Conservation (phyloP, 2,888 invertebrate species). For the Orgyia antiqua region DNA sequence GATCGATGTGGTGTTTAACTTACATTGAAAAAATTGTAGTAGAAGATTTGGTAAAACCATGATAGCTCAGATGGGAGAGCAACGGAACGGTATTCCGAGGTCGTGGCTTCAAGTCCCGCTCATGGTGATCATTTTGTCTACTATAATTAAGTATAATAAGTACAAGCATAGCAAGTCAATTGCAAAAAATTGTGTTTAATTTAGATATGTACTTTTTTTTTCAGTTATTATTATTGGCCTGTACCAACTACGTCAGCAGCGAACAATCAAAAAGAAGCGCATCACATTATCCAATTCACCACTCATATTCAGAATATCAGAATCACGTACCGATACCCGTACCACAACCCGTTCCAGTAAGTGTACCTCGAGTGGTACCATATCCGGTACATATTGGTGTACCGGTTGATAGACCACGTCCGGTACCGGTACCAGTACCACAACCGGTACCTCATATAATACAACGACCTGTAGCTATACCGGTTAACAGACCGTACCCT, state of each 20-base stretch:
- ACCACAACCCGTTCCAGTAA: constrained; percentile 64
- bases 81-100: too few relatives aligned
- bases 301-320: constrained; percentile 61
- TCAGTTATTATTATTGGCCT: constrained; percentile 40
- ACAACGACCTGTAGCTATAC: constrained; percentile 60
- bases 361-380: constrained; percentile 60
- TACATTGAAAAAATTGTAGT: too few relatives aligned
- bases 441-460: constrained; percentile 71
- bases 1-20: too few relatives aligned
- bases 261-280: constrained; percentile 32
- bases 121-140: too few relatives aligned
- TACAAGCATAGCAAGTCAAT: too few relatives aligned
- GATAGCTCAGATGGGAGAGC: too few relatives aligned
- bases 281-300: constrained; percentile 43
- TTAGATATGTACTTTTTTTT: too few relatives aligned
- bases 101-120: too few relatives aligned
- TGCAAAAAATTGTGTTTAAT: too few relatives aligned
- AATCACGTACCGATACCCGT: constrained; percentile 73
- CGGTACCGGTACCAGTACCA: constrained; percentile 65
- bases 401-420: constrained; percentile 66
- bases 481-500: constrained; percentile 74
- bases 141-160: too few relatives aligned
- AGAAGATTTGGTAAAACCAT: too few relatives aligned
- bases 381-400: constrained; percentile 71
- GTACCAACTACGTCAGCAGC: constrained; percentile 20